These are phyloP conservation scores for Anser brachyrhynchus DNA, from an alignment of 2,113 vertebrate species.

Conservation along the genomic window DNA sequence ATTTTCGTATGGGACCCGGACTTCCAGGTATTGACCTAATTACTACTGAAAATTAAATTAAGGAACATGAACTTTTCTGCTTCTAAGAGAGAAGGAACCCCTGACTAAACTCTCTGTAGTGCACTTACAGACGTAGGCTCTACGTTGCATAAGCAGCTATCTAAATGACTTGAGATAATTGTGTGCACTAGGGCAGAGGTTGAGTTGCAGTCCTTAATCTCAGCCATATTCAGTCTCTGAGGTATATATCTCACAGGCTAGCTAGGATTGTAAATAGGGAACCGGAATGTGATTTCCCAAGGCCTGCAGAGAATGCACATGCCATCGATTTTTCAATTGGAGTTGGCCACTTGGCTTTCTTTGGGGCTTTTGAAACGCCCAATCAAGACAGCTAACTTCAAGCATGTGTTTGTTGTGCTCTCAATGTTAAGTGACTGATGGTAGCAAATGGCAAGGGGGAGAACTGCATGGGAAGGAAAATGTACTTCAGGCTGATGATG, in stretches of 20 bases:
- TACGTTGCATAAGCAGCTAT: not conserved
- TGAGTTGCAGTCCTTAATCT: not conserved
- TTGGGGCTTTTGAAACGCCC: not conserved
- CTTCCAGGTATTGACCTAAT: not conserved
- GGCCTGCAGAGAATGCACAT: not conserved
- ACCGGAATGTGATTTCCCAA: not conserved
- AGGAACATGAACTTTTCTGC: not conserved
- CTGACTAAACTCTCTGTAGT: not conserved
- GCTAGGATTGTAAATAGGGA: not conserved
- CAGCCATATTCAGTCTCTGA: not conserved
- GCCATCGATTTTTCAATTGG: not conserved
- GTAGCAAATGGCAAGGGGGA: not conserved
- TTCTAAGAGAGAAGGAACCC: not conserved
- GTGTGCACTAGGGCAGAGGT: not conserved
- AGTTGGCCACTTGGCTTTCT: not conserved
- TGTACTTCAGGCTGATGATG: not conserved
- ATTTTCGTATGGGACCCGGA: not conserved
- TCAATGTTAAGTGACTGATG: not conserved
- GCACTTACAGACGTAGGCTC: not conserved
- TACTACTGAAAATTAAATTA: not conserved
- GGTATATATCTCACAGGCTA: not conserved
- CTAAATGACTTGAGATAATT: not conserved
- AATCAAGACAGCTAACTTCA: not conserved
- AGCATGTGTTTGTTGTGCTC: not conserved
- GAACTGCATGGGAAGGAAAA: conserved; percentile 5